Percentiles rank a stretch among this genome's conserved stretches.
Conservation (phyloP, 2,113 vertebrate genomes). For the Mirza zaza region DNA sequence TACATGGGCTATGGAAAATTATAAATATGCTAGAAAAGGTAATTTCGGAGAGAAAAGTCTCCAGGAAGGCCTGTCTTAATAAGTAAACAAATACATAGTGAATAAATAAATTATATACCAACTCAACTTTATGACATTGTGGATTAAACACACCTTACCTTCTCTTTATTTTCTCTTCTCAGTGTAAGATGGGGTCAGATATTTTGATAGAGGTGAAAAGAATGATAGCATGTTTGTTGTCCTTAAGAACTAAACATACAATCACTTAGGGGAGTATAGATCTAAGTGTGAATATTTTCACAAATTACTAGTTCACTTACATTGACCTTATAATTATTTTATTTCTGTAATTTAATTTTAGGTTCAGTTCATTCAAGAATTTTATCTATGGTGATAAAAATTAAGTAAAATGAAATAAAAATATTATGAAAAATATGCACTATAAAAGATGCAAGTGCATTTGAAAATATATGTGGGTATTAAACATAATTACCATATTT, state of each 20-base stretch:
- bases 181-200: background rate
- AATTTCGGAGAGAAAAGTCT: background rate
- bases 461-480: background rate
- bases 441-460: background rate
- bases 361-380: background rate
- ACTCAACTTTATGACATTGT: background rate
- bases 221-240: background rate
- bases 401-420: background rate
- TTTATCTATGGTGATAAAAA: background rate
- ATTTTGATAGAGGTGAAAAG: background rate
- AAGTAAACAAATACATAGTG: background rate
- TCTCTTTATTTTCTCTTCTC: background rate
- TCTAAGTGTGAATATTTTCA: background rate
- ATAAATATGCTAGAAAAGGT: background rate
- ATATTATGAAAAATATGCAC: background rate
- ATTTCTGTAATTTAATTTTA: background rate
- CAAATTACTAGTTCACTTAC: background rate
- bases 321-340: background rate
- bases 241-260: background rate
- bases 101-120: background rate
- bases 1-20: background rate
- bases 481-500: background rate
- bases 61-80: background rate
- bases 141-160: background rate
- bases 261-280: background rate